Base-by-base conservation (phyloP, 2,113 vertebrate species). In the Aleadryas rufinucha region DNA sequence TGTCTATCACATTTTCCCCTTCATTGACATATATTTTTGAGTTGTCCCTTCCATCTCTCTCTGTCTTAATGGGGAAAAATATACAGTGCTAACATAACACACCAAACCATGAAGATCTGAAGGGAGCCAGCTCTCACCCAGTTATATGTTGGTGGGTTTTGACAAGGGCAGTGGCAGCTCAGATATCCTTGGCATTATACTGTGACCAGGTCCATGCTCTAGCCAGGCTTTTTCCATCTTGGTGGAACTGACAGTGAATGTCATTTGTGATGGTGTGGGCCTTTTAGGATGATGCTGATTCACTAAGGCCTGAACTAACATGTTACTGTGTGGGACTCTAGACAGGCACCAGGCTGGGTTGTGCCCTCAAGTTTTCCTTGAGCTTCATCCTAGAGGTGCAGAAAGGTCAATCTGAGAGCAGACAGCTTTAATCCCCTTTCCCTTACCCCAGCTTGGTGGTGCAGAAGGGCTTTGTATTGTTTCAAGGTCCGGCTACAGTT, bases 191-290 rank as follows among this genome's bases (percentile, higher is more conserved):
- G 22, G 11, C 30, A 9, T 50, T 77, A 4, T 21, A 11, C 7
- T 84, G 26, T 57, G 31, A 28, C 21, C 6, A 1, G 20, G 27
- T 47, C 31, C 12, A 9, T 10, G 41, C 6, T 72, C 13, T 42
- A 69, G 44, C 33, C 52, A 45, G 30, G 8, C 20, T 78, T 78
- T 78, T 50, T 70, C 20, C 10, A 1, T 37, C 16, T 10, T 2
- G 1, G 44, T 72, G 33, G 19, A 78, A 66, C 5, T 45, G 42
- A 33, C 23, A 82, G 8, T 16, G 54, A 33, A 8, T 28, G 7
- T 11, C 0, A 1, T 61, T 65, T 61, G n/a, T 49, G 23, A 80
- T 22, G 5, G 0, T 28, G 22, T 1, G 2, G 27, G 16, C 13
- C 75, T 82, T 84, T 63, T 23, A 42, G 41, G 26, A 45, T 75